Base-by-base conservation (phyloP, 2,113 vertebrate species). In the Tor tambroides region DNA sequence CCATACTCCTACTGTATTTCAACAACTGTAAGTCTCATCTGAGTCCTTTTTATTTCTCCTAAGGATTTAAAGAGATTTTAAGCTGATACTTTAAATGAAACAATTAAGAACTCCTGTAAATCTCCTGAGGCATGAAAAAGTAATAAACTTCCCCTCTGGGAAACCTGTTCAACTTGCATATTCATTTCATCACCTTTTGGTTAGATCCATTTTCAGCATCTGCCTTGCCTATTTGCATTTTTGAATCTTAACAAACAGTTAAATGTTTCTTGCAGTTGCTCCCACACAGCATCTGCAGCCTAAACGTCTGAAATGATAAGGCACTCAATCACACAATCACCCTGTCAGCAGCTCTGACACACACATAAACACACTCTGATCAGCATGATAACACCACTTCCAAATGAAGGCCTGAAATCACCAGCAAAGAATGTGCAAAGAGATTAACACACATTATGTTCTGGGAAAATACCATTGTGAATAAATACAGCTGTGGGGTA, bases 401-500 rank as follows among this genome's bases (percentile, higher is more conserved):
- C 17, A 71, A 41, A 51, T 23, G 71, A 84, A 85, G 49, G 30
- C 77, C 49, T 83, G 19, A 83, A 74, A 83, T 69, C 46, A 72
- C 35, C 61, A 28, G 5, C 23, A 69, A 84, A 32, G 49, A 84
- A 79, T 84, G 49, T 78, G 80, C 11, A 67, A 38, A 41, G 78
- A 26, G 46, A 54, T 54, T 59, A 43, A 84, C 63, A 87, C 51
- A 87, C 19, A 41, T 71, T 80, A 67, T 84, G 88, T 87, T 89
- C 82, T 89, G 88, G 88, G 88, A 89, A 89, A 87, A 89, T 89
- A 69, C 76, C 88, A 87, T 59, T 49, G 32, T 61, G 86, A 56
- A 89, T 85, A 89, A 87, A 89, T 89, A 89, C 88, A 89, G 85
- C 88, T 89, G 88, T 75, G 46, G 74, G 12, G 35, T 82, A 63